Base-by-base conservation (phyloP, 2,888 invertebrate genomes). In the Tachina grossa region DNA sequence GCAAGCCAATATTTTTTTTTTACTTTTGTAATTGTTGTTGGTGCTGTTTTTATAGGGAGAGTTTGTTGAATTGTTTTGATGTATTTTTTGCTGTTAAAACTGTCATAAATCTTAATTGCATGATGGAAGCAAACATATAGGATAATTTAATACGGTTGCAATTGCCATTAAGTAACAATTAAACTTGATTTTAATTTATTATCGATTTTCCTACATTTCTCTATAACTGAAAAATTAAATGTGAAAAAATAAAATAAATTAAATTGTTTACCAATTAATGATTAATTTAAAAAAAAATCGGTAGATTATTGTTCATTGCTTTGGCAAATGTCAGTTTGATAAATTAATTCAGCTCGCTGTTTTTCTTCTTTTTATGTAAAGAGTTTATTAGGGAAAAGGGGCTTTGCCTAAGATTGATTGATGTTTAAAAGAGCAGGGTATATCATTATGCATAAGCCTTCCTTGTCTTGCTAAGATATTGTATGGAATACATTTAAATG, bases 61-160 rank as follows among this genome's bases (percentile, higher is more conserved):
- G n/a, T 1, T 47, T 31, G 53, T 53, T 2, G 16, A 22, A 49
- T 47, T 59, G 22, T 55, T 47, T 80, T 47, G 61, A 61, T 16
- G 55, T 74, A 71, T 57, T 43, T 89, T 91, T 90, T 90, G 31
- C 31, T 31, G 31, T 31, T 31, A 89, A 2, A 55, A 90, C 90
- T 92, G 92, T 91, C 92, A 92, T 92, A 92, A 92, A 92, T 92
- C 91, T 91, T 91, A 90, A 89, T 90, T 89, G 88, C 84, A 88
- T 90, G 90, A 90, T 90, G 90, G 89, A 31, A 90, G 51, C 65
- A 72, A 65, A 11, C 11, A 80, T 19, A 41, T 49, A 53, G 43
- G 16, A 53, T 41, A n/a, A 53, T 59, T 11, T 1, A 65, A 51
- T 31, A 47, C 22, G 55, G 10, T 22, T 55, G 10, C 31, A 45